phyloP scores from a whole-genome alignment of 2,888 invertebrate species.

The Pseudococcus jackbeardsleyi region DNA sequence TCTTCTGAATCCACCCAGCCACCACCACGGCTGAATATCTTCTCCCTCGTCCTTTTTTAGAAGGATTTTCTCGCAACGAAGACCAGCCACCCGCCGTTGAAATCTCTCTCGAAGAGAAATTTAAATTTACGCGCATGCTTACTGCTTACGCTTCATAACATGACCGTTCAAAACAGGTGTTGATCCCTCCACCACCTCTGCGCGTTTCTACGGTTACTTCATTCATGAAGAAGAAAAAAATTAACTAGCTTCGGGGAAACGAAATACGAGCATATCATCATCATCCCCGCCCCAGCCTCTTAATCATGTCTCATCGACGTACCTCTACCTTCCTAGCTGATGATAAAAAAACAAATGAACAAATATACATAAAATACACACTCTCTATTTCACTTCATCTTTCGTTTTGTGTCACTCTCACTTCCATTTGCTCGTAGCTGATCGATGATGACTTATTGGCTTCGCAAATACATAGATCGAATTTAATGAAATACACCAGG shows the following conservation, averaged over 20 bases:
- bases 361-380: too few species aligned
- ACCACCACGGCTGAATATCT: neutral
- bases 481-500: neutral
- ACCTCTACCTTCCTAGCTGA: too few species aligned
- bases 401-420: neutral
- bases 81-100: neutral
- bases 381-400: too few species aligned
- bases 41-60: neutral
- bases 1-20: too few species aligned
- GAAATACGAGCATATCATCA: neutral
- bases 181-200: neutral
- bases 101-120: slow-evolving; percentile 10
- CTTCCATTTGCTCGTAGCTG: neutral
- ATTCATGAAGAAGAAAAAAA: neutral
- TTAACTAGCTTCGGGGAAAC: neutral
- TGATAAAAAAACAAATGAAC: too few species aligned
- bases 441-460: neutral
- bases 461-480: neutral
- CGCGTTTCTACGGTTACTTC: neutral
- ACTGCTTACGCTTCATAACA: too few species aligned
- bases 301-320: neutral
- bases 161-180: neutral
- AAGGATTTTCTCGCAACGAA: neutral
- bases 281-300: neutral
- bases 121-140: neutral